Base-by-base conservation (phyloP, 2,888 invertebrate genomes). In the Pheosia gnoma region DNA sequence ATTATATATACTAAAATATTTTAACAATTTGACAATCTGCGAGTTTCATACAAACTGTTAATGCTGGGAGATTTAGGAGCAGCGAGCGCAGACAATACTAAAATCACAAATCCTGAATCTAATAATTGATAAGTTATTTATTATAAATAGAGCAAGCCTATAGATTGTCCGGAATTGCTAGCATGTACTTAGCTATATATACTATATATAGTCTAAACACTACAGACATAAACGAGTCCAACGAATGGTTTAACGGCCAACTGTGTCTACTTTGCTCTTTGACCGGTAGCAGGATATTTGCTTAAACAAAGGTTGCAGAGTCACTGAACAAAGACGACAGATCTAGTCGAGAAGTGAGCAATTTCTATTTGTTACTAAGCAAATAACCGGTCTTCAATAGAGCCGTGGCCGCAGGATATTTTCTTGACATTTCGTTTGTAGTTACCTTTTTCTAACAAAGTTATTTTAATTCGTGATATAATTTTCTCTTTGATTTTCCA, bases 351-450 rank as follows among this genome's bases (percentile, higher is more conserved):
- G 37, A 72, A 71, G 59, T 61, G 67, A 68, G 61, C 63, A 68
- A 59, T 60, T 47, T 53, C 56, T 57, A 59, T 64, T 68, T 63
- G 67, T 75, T 68, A 63, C 53, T 59, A 68, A 66, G 65, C 66
- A 64, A 56, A 55, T 54, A 65, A 36, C 57, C 53, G 37, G 37
- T 59, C 54, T 59, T 57, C 59, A 63, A 72, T 63, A 65, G 60
- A 68, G 58, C 59, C 38, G 39, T 49, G 37, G 60, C 72, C 65
- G 47, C 37, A 36, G 66, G 66, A 63, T 62, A 52, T 71, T 75
- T 72, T 67, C 68, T 68, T 75, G 65, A 65, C 66, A 59, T 57
- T 51, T 36, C n/a, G n/a, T 8, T 41, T 38, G 39, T 63, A 61
- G 43, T 62, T 62, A 69, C 58, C 61, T 59, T 63, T 64, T 10